phyloP scores from a whole-genome alignment of 2,113 vertebrate species.

The Zapornia atra region DNA sequence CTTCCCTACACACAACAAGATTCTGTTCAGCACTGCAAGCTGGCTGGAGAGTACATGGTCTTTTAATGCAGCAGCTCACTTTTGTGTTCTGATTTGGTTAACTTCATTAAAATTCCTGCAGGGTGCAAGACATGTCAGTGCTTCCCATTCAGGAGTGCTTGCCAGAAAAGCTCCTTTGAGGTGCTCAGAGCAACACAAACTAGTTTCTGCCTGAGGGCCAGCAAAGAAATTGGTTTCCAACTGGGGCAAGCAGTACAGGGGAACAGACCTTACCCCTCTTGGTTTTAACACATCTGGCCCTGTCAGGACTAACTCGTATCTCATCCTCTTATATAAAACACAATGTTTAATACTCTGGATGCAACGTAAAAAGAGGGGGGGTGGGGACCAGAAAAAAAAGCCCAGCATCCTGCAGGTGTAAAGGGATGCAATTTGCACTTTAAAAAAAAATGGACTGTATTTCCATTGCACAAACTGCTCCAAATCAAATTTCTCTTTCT shows the following conservation, averaged over 20 bases:
- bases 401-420: neutral
- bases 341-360: neutral
- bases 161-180: constrained; percentile 15
- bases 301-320: neutral
- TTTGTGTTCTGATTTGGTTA: neutral
- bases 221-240: neutral
- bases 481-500: neutral
- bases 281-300: neutral
- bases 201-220: neutral
- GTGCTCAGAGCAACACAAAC: neutral
- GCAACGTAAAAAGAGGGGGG: neutral
- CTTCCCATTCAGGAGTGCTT: neutral
- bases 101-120: constrained; percentile 54
- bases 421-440: neutral
- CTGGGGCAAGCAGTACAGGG: neutral
- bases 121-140: neutral
- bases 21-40: neutral
- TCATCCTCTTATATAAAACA: neutral
- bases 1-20: neutral
- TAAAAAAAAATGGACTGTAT: neutral
- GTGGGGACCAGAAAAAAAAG: neutral
- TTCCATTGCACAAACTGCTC: neutral
- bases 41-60: neutral
- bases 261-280: neutral
- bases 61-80: neutral